These are phyloP conservation scores for Eupithecia abbreviata DNA, from an alignment of 2,888 invertebrate species.

Conservation along the genomic window DNA sequence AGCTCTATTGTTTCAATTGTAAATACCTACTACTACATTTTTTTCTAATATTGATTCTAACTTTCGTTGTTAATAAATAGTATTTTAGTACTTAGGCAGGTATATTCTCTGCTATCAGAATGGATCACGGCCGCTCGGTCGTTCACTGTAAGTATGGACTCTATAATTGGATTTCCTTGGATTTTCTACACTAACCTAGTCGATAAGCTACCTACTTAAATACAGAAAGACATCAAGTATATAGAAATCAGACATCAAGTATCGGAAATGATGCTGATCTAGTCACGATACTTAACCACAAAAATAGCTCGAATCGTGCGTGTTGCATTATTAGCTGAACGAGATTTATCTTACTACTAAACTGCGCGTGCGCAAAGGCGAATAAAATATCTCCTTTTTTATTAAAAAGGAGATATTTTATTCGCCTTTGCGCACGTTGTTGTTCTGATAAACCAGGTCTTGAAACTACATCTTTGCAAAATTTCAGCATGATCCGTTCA, in stretches of 20 bases:
- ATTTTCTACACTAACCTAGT: conserved; percentile 12
- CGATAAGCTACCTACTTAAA: background rate
- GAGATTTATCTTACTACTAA: background rate
- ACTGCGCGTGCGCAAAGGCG: too few species aligned
- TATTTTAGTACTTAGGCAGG: too few species aligned
- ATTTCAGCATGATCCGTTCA: background rate
- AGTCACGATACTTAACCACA: background rate
- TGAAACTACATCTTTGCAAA: background rate
- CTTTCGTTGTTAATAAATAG: too few species aligned
- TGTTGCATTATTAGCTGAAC: background rate
- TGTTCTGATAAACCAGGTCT: too few species aligned
- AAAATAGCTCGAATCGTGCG: conserved; percentile 4
- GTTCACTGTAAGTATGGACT: background rate
- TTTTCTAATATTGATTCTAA: too few species aligned
- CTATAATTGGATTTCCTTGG: conserved; percentile 17
- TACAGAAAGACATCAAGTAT: background rate
- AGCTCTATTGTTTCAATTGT: too few species aligned
- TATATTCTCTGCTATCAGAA: background rate
- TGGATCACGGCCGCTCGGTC: conserved; percentile 3
- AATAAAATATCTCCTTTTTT: too few species aligned
- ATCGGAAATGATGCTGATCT: background rate
- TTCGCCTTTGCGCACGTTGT: background rate
- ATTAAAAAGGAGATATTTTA: background rate
- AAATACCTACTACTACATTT: too few species aligned
- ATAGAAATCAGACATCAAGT: background rate